Conservation (phyloP, 2,113 vertebrate genomes). For the Semnornis frantzii region DNA sequence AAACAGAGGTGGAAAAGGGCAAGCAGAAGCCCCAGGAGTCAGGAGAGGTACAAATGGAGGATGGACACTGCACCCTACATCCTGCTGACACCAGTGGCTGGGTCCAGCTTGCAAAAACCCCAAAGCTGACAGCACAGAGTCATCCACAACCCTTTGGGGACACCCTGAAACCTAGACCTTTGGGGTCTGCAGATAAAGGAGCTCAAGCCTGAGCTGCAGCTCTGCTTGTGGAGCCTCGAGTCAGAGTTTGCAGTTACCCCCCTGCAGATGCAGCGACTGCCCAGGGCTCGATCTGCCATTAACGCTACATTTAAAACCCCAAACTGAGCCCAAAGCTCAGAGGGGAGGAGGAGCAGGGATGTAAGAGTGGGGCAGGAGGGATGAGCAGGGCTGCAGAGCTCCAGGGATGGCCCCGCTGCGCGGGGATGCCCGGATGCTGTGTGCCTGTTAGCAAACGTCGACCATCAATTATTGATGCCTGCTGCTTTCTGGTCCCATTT, state of each 20-base stretch:
- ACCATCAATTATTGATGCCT: slow-evolving; percentile 73
- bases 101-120: background rate
- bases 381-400: background rate
- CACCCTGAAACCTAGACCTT: background rate
- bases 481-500: slow-evolving; percentile 68
- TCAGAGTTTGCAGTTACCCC: background rate
- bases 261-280: background rate
- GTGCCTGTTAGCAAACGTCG: background rate
- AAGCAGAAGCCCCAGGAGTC: background rate
- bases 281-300: background rate
- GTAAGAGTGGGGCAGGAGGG: fast-evolving
- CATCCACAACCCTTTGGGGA: fast-evolving
- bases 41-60: background rate
- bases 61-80: background rate
- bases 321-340: background rate
- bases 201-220: background rate
- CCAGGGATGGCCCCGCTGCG: fast-evolving
- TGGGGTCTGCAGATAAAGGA: background rate
- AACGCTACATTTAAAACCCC: background rate
- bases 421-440: background rate
- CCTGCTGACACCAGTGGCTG: fast-evolving
- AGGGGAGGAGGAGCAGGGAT: background rate
- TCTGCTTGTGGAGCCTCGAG: background rate
- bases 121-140: background rate
- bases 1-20: background rate